Conservation (phyloP, 2,113 vertebrate genomes). For the Phoxinus phoxinus region DNA sequence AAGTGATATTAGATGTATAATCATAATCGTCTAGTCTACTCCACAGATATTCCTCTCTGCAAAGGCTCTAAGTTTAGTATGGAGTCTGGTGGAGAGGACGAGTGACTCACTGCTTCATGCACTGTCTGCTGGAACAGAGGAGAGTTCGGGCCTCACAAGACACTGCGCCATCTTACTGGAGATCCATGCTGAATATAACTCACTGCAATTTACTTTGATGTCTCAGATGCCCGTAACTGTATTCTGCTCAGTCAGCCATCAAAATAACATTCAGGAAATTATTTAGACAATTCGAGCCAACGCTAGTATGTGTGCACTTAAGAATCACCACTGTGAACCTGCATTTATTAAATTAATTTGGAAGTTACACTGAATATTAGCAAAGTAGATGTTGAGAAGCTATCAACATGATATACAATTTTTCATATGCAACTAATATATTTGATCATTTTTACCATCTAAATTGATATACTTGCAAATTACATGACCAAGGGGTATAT, state of each 20-base stretch:
- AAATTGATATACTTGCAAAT: background rate
- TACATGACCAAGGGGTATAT: background rate
- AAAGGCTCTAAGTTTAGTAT: constrained; percentile 40
- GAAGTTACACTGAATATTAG: background rate
- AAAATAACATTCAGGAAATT: background rate
- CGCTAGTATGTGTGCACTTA: background rate
- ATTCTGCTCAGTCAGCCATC: constrained; percentile 13
- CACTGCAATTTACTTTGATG: background rate
- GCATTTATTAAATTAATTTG: background rate
- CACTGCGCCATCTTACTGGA: constrained; percentile 21
- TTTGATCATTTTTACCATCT: background rate
- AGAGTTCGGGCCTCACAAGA: background rate
- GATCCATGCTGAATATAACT: background rate
- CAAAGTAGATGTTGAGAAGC: background rate
- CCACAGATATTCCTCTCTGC: constrained; percentile 13
- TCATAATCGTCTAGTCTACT: background rate
- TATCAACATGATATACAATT: background rate
- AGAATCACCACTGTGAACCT: too few species aligned
- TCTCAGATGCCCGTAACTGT: background rate
- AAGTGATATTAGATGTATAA: background rate
- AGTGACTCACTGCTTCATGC: constrained; percentile 36
- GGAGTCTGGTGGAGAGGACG: background rate
- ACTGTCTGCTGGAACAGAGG: constrained; percentile 19
- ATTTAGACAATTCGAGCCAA: background rate
- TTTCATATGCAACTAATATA: background rate